Evolutionary conservation across 2,888 invertebrate species (phyloP), one percentile per base, ranked within the genome.

Genomic region (Charanyca ferruginea): DNA sequence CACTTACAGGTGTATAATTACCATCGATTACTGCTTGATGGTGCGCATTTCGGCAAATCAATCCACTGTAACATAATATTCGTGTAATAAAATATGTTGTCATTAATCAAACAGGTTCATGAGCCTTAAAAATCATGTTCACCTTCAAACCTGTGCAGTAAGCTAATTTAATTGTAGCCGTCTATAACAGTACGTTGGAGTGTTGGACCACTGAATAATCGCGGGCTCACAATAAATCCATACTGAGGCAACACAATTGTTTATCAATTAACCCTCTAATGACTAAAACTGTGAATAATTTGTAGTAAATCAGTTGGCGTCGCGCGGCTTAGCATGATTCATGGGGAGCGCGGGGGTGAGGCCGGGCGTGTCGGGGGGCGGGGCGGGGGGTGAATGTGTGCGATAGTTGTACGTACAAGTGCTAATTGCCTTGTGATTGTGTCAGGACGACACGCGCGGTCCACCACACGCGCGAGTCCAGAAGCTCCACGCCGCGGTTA

Each of bases 281-380:
- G 74, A 67, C 79, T 80, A 81, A 80, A 81, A 81, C 82, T 75
- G 80, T 73, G 69, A 81, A 81, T 81, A 81, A 81, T 81, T 81
- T 73, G 71, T 69, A 60, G 66, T 80, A 67, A 81, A 78, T 73
- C 69, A 77, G 77, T 63, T 74, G 68, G 72, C 54, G 63, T 66
- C 53, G 71, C 65, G 71, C 63, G 62, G 78, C 78, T 80, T 76
- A 76, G 66, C 51, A 55, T 64, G 66, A 78, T 63, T 69, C 63
- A 69, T 66, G 59, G 66, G 22, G 66, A 20, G 28, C 9, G 53
- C 8, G 42, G 62, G 23, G 47, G 5, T n/a, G 42, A n/a, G 13
- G 25, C 8, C 25, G 35, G 25, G 0, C 22, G 25, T 32, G 5
- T 9, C 41, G 35, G 0, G 9, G 6, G 9, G 45, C 2, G 2